Conservation (phyloP, 2,797 vertebrate genomes). For the Pipistrellus nathusii region DNA sequence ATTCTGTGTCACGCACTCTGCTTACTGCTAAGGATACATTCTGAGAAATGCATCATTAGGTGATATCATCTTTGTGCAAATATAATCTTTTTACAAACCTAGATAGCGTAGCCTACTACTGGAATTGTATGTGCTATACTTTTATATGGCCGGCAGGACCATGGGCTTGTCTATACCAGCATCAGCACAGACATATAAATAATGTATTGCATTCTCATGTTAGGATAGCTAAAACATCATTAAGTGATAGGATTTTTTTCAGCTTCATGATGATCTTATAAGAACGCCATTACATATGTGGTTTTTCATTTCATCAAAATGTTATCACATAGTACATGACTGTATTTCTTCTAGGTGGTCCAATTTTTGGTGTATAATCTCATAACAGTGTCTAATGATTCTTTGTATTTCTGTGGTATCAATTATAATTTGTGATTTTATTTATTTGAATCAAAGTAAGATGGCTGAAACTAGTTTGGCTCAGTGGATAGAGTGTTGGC, state of each 20-base stretch:
- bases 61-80: background rate
- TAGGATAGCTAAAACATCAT: background rate
- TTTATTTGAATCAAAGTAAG: background rate
- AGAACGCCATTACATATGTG: background rate
- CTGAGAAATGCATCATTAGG: background rate
- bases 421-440: background rate
- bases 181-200: background rate
- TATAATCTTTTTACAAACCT: background rate
- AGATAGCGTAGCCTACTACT: background rate
- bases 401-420: background rate
- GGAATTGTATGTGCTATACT: background rate
- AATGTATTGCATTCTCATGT: background rate
- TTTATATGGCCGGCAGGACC: background rate
- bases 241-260: background rate
- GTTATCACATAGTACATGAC: background rate
- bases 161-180: background rate
- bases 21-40: background rate
- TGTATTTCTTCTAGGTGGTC: background rate
- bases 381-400: background rate
- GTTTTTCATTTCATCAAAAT: background rate
- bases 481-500: too few relatives aligned
- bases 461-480: too few relatives aligned
- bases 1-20: background rate
- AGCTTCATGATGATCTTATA: background rate
- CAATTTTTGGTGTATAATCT: background rate